phyloP scores from a whole-genome alignment of 1,140 invertebrate genomes.

The Pteromalus puparum region DNA sequence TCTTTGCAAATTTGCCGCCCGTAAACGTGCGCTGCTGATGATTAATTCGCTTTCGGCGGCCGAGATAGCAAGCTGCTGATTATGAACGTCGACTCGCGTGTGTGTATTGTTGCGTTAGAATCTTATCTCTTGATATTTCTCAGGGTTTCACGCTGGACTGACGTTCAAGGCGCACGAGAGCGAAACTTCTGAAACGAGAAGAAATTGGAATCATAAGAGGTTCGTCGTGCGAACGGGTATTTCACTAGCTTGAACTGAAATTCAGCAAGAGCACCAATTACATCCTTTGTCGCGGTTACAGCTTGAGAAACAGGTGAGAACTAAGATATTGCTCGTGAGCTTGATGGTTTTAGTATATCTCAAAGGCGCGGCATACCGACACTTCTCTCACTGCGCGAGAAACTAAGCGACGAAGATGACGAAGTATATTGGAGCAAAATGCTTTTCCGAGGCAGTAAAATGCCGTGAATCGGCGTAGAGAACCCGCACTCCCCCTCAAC shows the following conservation, averaged over 20 bases:
- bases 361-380: not conserved
- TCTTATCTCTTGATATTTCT: no score
- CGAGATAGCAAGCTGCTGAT: not conserved
- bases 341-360: not conserved
- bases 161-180: no score
- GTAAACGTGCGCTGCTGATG: not conserved
- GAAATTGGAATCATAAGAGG: no score
- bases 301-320: not conserved
- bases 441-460: constrained; percentile 17
- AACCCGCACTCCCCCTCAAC: constrained; percentile 50
- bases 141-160: no score
- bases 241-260: no score
- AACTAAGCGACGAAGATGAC: not conserved
- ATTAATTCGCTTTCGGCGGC: constrained; percentile 29
- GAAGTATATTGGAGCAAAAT: not conserved
- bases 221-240: no score
- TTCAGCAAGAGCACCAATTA: no score
- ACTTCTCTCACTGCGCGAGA: not conserved
- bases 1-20: constrained; percentile 2
- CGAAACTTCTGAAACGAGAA: no score
- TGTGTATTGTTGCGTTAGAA: no score
- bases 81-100: not conserved
- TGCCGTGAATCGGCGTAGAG: constrained; percentile 7
- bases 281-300: no score
- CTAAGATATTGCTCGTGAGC: not conserved